These are phyloP conservation scores for Nothura maculosa DNA, from an alignment of 2,797 vertebrate genomes.

Conservation along the genomic window DNA sequence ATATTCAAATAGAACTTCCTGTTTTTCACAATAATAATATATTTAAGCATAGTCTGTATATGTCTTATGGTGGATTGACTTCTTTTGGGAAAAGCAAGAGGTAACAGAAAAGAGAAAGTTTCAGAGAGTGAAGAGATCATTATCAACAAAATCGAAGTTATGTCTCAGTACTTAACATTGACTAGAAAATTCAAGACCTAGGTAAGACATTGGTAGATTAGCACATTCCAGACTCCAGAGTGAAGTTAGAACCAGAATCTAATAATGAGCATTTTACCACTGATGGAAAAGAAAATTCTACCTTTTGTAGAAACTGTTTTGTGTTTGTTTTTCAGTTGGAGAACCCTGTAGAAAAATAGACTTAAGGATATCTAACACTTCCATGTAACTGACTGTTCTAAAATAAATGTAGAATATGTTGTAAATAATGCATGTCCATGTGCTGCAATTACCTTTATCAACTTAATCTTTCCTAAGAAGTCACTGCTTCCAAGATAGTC, in stretches of 20 bases:
- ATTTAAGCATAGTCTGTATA: neutral
- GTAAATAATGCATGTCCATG: neutral
- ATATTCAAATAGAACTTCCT: too few relatives aligned
- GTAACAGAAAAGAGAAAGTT: neutral
- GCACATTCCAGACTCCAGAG: neutral
- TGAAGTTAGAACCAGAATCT: neutral
- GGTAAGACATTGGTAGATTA: neutral
- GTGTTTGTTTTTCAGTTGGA: neutral
- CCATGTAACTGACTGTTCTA: neutral
- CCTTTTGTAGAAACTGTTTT: neutral
- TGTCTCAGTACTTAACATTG: neutral
- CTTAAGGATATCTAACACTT: neutral
- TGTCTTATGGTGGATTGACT: neutral
- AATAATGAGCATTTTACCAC: neutral
- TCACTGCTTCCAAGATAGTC: neutral
- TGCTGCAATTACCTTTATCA: neutral
- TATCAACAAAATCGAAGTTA: neutral
- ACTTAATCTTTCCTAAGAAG: neutral
- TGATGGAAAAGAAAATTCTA: neutral
- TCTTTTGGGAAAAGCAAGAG: neutral
- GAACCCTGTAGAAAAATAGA: neutral
- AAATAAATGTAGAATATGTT: neutral
- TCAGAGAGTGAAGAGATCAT: neutral
- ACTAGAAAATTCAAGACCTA: neutral
- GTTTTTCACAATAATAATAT: neutral